These are phyloP conservation scores for Copidosoma aretas DNA, from an alignment of 2,888 invertebrate genomes.

Conservation along the genomic window DNA sequence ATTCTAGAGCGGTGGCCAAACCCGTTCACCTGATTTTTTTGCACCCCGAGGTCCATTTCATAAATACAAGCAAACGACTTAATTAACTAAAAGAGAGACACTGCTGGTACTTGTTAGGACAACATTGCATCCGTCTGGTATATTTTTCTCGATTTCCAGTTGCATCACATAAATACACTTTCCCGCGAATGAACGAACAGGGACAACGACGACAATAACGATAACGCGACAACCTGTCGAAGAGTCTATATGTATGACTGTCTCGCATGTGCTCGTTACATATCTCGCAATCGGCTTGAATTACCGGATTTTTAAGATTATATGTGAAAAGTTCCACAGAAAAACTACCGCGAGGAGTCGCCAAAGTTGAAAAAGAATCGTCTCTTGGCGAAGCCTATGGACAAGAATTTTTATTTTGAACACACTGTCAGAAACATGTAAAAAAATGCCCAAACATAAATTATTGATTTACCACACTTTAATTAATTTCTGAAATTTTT, in stretches of 20 bases:
- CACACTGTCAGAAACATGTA: too few relatives aligned
- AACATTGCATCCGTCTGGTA: not conserved
- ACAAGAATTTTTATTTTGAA: too few relatives aligned
- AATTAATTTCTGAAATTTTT: too few relatives aligned
- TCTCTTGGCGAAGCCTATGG: too few relatives aligned
- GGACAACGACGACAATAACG: not conserved
- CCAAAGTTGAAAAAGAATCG: too few relatives aligned
- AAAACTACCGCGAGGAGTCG: too few relatives aligned
- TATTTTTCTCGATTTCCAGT: slow-evolving; percentile 30
- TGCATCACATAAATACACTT: slow-evolving; percentile 31
- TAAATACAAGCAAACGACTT: slow-evolving; percentile 24
- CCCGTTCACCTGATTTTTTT: slow-evolving; percentile 9
- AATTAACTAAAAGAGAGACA: slow-evolving; percentile 24
- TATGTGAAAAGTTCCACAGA: too few relatives aligned
- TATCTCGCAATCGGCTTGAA: slow-evolving; percentile 15
- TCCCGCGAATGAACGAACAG: slow-evolving; percentile 32
- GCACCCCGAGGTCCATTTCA: not conserved
- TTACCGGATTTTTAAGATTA: slow-evolving; percentile 31
- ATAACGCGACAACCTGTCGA: too few relatives aligned
- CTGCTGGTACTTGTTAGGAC: not conserved
- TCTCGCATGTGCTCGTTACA: slow-evolving; percentile 22
- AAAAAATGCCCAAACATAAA: too few relatives aligned
- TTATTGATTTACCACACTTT: too few relatives aligned
- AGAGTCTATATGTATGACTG: not conserved
- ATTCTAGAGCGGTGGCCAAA: slow-evolving; percentile 9